phyloP scores from a whole-genome alignment of 2,113 vertebrate genomes.

The Nycticryphes semicollaris region DNA sequence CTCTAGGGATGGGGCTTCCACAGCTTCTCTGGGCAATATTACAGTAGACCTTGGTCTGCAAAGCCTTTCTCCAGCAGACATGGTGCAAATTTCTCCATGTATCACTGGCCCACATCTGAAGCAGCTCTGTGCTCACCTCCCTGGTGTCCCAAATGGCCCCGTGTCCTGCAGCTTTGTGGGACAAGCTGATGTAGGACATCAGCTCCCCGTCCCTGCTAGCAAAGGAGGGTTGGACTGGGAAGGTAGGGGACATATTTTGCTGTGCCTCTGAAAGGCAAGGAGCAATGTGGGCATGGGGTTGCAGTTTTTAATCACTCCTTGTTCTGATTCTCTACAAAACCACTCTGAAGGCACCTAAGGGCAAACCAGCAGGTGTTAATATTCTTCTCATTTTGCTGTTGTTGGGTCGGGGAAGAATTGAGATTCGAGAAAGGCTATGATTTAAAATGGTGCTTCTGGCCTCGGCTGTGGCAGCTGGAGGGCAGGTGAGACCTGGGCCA shows the following conservation, averaged over 20 bases:
- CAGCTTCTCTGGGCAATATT: not conserved
- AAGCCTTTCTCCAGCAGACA: not conserved
- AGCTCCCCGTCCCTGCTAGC: not conserved
- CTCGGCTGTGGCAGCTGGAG: not conserved
- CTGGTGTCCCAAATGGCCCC: not conserved
- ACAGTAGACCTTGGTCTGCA: not conserved
- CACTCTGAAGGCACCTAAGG: slow-evolving; percentile 1
- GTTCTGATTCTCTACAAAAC: not conserved
- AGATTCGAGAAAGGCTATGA: not conserved
- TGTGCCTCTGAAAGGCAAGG: not conserved
- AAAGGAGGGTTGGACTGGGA: not conserved
- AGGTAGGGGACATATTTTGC: not conserved
- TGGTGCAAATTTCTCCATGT: not conserved
- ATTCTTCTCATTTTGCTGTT: not conserved
- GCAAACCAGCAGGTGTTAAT: not conserved
- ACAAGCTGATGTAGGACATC: not conserved
- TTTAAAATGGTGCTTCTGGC: not conserved
- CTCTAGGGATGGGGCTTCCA: not conserved
- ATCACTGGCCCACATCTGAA: not conserved
- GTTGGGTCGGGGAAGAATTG: not conserved
- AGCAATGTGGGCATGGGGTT: not conserved
- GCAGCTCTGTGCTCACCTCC: not conserved
- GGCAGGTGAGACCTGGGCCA: not conserved
- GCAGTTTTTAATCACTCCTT: not conserved
- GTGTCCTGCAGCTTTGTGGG: not conserved